Evolutionary conservation across 2,113 vertebrate species (phyloP).

Genomic region (Pongo abelii): DNA sequence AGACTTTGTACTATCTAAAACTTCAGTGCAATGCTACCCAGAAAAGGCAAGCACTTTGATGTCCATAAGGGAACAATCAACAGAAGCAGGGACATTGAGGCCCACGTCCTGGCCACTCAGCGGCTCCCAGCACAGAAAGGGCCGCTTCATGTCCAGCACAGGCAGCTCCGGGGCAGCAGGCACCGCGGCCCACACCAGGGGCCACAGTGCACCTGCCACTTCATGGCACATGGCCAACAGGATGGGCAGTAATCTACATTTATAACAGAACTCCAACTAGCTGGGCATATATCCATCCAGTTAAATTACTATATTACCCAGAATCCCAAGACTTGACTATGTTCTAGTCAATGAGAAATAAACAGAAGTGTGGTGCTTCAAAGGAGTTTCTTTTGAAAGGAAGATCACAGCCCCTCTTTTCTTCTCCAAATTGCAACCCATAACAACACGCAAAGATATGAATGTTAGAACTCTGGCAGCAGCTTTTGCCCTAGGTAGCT

Average conservation of each 20-base stretch:
- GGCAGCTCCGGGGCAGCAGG: conserved; percentile 73
- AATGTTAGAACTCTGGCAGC: neutral
- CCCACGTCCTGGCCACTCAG: conserved; percentile 81
- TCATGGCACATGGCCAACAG: conserved; percentile 83
- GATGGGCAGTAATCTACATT: conserved; percentile 77
- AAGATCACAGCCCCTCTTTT: neutral
- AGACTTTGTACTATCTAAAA: conserved; percentile 84
- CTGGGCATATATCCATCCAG: neutral
- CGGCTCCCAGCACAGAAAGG: conserved; percentile 85
- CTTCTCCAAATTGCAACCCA: neutral
- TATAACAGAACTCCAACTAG: neutral
- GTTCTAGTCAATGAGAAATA: neutral
- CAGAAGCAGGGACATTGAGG: conserved; percentile 84
- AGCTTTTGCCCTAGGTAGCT: neutral
- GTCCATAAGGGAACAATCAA: conserved; percentile 90
- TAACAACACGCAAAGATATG: neutral
- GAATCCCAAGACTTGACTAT: neutral
- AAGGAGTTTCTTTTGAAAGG: neutral
- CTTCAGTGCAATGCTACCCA: conserved; percentile 84
- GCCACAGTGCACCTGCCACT: conserved; percentile 85
- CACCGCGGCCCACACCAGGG: conserved; percentile 78
- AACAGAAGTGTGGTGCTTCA: neutral
- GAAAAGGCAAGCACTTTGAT: conserved; percentile 91
- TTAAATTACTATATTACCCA: neutral
- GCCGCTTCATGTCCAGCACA: conserved; percentile 80